A percentile compares a stretch with the other conserved stretches of the same genome.
Conservation (phyloP, 2,888 invertebrate species). For the Drosophila phalerata region DNA sequence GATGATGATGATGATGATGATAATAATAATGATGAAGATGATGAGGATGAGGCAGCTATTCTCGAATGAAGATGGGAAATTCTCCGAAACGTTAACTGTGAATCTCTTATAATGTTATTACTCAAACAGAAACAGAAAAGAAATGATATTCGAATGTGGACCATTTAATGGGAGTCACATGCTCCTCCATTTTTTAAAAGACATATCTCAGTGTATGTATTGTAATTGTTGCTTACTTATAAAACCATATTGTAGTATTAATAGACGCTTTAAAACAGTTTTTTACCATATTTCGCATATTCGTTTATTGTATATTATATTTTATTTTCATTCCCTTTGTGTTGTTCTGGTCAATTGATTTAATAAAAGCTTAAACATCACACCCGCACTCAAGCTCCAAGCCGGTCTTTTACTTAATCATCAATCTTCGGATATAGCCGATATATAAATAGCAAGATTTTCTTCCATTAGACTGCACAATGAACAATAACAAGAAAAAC, state of each 20-base stretch:
- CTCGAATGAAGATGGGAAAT: constrained; percentile 4
- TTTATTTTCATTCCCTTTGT: constrained; percentile 11
- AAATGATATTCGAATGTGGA: constrained; percentile 41
- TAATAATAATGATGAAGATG: constrained; percentile 7
- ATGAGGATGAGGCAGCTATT: constrained; percentile 12
- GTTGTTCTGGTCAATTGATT: constrained; percentile 41
- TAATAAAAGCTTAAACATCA: constrained; percentile 57
- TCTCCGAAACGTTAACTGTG: constrained; percentile 33
- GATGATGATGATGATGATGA: constrained; percentile 11
- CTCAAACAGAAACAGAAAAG: not conserved
- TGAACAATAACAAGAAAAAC: constrained; percentile 5
- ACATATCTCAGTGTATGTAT: constrained; percentile 35
- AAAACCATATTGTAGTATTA: constrained; percentile 18
- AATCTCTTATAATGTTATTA: constrained; percentile 39
- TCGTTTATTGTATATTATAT: not conserved
- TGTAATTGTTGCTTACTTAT: constrained; percentile 32
- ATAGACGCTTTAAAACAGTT: constrained; percentile 23
- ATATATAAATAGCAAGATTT: constrained; percentile 17
- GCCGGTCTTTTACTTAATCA: constrained; percentile 20
- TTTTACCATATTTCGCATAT: constrained; percentile 1
- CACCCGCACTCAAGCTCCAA: constrained; percentile 43
- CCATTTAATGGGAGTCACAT: constrained; percentile 23
- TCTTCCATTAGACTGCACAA: constrained; percentile 28
- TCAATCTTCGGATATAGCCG: constrained; percentile 30
- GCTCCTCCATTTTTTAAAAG: constrained; percentile 19